A percentile compares a stretch with the other conserved stretches of the same genome.
Conservation (phyloP, 2,888 invertebrate genomes). For the Zootermopsis nevadensis region DNA sequence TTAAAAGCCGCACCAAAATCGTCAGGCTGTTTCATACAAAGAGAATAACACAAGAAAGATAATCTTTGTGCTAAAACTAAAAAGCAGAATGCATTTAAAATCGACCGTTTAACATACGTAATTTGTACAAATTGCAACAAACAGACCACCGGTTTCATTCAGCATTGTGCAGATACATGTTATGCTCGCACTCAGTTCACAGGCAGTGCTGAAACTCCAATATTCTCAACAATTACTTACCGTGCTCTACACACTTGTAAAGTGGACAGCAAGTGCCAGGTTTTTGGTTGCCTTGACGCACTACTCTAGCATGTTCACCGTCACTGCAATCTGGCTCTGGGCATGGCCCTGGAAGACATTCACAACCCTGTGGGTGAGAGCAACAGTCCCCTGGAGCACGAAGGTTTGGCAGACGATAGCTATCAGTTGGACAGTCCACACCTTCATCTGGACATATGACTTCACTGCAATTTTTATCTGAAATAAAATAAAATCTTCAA, state of each 20-base stretch:
- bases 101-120: too few species aligned
- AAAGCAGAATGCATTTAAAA: too few species aligned
- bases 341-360: slow-evolving; percentile 57
- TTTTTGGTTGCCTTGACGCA: slow-evolving; percentile 60
- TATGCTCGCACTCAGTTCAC: too few species aligned
- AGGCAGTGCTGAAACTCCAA: too few species aligned
- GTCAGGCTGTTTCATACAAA: too few species aligned
- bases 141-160: too few species aligned
- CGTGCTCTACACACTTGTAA: slow-evolving; percentile 59
- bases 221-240: slow-evolving; percentile 5
- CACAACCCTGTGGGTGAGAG: slow-evolving; percentile 59
- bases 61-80: too few species aligned
- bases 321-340: slow-evolving; percentile 53
- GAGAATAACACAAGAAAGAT: too few species aligned
- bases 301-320: slow-evolving; percentile 55
- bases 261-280: slow-evolving; percentile 65
- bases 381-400: slow-evolving; percentile 59
- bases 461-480: slow-evolving; percentile 61
- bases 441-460: slow-evolving; percentile 61
- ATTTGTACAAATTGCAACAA: too few species aligned
- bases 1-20: too few species aligned
- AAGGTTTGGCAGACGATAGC: slow-evolving; percentile 59
- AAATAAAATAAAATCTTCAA: slow-evolving; percentile 31
- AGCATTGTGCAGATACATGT: too few species aligned
- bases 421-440: slow-evolving; percentile 60